Evolutionary conservation across 2,888 invertebrate species (phyloP), one percentile per base, ranked within the genome.

Genomic region (Melipona bicolor): DNA sequence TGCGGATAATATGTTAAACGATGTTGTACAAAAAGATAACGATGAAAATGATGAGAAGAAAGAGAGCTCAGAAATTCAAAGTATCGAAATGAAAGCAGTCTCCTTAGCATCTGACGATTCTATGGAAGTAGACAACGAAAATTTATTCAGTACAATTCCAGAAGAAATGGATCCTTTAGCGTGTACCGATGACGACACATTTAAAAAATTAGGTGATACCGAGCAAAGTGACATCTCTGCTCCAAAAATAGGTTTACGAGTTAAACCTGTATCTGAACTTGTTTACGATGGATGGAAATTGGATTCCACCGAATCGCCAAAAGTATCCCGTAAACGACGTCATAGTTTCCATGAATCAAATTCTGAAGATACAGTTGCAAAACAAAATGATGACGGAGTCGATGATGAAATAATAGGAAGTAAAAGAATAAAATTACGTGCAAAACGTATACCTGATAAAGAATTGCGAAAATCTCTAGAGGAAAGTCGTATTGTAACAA

Each of bases 321-420:
- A 87, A 67, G 50, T 89, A 0, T 92, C 93, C 4, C 89, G 94
- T 4, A 94, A 94, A 64, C 88, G 93, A 52, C 91, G 93, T 0
- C 93, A 90, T 70, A 93, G 93, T 70, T 81, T 87, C 2, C 90
- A 92, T n/a, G 93, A 94, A 32, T 91, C 92, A 5, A 93, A 93
- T 80, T 91, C 92, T 0, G 95, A 92, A 95, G 96, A 91, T 90
- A 92, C 84, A 95, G 95, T 92, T 95, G 95, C 83, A 95, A 96
- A 85, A 79, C 91, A 91, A 59, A 93, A 92, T 61, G 92, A 94
- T 2, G 91, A 32, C 32, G 32, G 32, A 4, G 32, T 32, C 4
- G 32, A 4, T 32, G 32, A 92, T 24, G 92, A 92, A 70, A 91
- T 89, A 69, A 89, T 89, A 21, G 93, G 91, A 19, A 92, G 94